These are phyloP conservation scores for Ophonus ardosiacus DNA, from an alignment of 2,888 invertebrate species.

Conservation along the genomic window DNA sequence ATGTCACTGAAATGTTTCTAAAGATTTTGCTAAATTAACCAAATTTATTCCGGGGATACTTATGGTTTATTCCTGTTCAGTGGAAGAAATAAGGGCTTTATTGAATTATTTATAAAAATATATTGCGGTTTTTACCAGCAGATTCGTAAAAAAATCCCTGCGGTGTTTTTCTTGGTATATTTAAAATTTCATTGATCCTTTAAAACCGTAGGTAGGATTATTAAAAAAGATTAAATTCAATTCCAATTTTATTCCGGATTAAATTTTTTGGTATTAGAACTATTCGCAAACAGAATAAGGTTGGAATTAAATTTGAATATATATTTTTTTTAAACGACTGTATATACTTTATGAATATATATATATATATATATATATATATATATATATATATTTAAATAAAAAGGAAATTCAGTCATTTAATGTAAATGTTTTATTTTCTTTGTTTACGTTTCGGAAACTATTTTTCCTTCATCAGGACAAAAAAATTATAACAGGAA, in stretches of 20 bases:
- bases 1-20: not conserved
- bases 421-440: too few species aligned
- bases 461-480: too few species aligned
- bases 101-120: not conserved
- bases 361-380: too few species aligned
- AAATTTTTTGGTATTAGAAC: not conserved
- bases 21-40: slow-evolving; percentile 8
- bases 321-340: too few species aligned
- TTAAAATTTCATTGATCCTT: too few species aligned
- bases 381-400: too few species aligned
- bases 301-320: not conserved
- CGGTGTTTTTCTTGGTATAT: too few species aligned
- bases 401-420: too few species aligned
- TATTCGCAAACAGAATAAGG: not conserved
- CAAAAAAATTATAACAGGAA: too few species aligned
- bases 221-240: not conserved
- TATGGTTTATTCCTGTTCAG: not conserved
- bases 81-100: not conserved
- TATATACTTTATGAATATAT: too few species aligned
- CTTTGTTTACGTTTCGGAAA: too few species aligned
- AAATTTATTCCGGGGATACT: not conserved
- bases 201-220: too few species aligned
- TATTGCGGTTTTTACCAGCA: not conserved
- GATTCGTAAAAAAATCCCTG: not conserved
- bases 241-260: not conserved